Conservation (phyloP, 2,888 invertebrate genomes). For the Quadroppia sp. region DNA sequence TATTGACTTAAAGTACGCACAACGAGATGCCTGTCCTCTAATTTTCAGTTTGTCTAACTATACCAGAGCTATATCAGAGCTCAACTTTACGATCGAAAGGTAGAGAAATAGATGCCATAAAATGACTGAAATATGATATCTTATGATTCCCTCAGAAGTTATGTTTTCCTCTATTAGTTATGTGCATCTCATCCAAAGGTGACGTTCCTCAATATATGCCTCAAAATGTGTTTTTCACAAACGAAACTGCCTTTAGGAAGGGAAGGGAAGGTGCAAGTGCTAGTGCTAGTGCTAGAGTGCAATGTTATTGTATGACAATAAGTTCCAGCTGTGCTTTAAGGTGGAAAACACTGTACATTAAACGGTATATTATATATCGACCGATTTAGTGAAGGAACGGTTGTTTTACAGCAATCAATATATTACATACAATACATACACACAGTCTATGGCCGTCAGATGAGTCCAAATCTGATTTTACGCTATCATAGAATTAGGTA, state of each 20-base stretch:
- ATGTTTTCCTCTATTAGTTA: constrained; percentile 29
- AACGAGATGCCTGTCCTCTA: constrained; percentile 15
- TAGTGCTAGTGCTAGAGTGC: background rate
- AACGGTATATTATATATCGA: constrained; percentile 31
- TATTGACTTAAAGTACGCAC: constrained; percentile 17
- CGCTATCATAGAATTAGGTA: constrained; percentile 14
- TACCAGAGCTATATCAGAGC: background rate
- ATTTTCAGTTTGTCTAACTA: background rate
- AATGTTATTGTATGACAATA: constrained; percentile 26
- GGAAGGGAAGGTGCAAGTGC: background rate
- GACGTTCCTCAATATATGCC: background rate
- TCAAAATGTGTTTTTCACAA: constrained; percentile 5
- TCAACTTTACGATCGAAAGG: constrained; percentile 6
- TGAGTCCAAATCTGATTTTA: constrained; percentile 15
- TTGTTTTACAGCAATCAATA: constrained; percentile 5
- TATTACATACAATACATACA: background rate
- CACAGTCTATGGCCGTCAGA: constrained; percentile 9
- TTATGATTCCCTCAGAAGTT: constrained; percentile 19
- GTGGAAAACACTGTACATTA: constrained; percentile 10
- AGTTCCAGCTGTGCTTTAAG: constrained; percentile 34
- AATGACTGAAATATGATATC: constrained; percentile 32
- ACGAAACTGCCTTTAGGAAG: constrained; percentile 16
- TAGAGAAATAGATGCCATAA: constrained; percentile 3
- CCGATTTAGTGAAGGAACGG: constrained; percentile 36
- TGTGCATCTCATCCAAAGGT: constrained; percentile 33